Evolutionary conservation across 1,140 invertebrate genomes (phyloP).

Genomic region (Lepidurus couesii): DNA sequence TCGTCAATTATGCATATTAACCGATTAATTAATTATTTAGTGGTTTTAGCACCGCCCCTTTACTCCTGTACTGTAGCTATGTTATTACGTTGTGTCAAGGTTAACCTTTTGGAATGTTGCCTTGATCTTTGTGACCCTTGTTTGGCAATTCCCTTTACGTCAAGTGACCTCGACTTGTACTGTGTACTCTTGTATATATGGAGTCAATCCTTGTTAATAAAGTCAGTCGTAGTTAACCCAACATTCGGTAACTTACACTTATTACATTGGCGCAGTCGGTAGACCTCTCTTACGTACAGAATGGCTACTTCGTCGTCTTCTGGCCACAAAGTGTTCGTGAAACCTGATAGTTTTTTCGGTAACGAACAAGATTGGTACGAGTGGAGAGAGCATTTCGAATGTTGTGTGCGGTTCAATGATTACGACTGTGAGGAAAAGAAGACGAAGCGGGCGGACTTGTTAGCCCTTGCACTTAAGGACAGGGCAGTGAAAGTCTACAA

Average conservation of each 20-base stretch:
- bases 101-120: too few species aligned
- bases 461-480: too few species aligned
- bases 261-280: background rate
- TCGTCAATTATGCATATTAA: too few species aligned
- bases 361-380: background rate
- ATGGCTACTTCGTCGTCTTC: background rate
- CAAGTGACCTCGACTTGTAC: too few species aligned
- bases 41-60: too few species aligned
- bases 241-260: background rate
- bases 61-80: too few species aligned
- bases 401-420: background rate
- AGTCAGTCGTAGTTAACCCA: background rate
- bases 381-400: constrained; percentile 4
- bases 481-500: too few species aligned
- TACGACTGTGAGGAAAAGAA: background rate
- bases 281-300: background rate
- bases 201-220: background rate
- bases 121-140: too few species aligned
- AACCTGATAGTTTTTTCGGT: background rate
- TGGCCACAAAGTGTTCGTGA: background rate
- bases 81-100: too few species aligned
- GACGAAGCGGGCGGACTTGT: background rate
- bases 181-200: too few species aligned
- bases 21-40: too few species aligned
- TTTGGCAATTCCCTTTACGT: too few species aligned